Evolutionary conservation across 2,797 vertebrate genomes (phyloP), one percentile per base, ranked within the genome.

Genomic region (Sebastes cheni): DNA sequence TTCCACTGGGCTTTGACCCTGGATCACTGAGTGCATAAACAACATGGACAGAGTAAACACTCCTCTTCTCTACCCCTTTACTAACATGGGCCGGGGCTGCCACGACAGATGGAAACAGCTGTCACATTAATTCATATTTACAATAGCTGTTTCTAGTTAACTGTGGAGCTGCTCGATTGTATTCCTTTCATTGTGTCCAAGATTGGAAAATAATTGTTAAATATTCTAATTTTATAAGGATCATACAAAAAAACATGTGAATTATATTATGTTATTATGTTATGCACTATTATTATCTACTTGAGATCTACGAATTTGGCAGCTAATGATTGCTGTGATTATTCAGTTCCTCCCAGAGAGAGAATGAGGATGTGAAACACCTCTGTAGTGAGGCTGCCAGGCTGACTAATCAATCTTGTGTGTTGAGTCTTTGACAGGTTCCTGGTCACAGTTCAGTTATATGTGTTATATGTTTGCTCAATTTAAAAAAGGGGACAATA

Each of bases 321-420:
- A 73, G 5, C 4, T 5, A 11, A 39, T 27, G 9, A 25, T 9
- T 16, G 29, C 22, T 73, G 25, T 36, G 42, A 7, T 46, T 25
- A n/a, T 18, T 27, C 66, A 25, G 29, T 36, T 27, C 67, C 50
- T 30, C n/a, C 42, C 50, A n/a, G 34, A 72, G 30, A 66, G n/a
- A 69, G 56, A 89, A 90, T 67, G 68, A 82, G 84, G 89, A 91
- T 88, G 73, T 89, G 84, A 89, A 89, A 88, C 72, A 34, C n/a
- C 2, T 36, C 22, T 60, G 23, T 12, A 61, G 50, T 8, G 13
- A 54, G 16, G 20, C 50, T 55, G 16, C 18, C 58, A 32, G 62
- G 25, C 23, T 29, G 34, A 55, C n/a, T 22, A 50, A 18, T 54
- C 66, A 8, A 22, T 62, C 27, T 52, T 22, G 12, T 46, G 13